Evolutionary conservation across 2,888 invertebrate species (phyloP), one percentile per base, ranked within the genome.

Genomic region (Argynnis bischoffii): DNA sequence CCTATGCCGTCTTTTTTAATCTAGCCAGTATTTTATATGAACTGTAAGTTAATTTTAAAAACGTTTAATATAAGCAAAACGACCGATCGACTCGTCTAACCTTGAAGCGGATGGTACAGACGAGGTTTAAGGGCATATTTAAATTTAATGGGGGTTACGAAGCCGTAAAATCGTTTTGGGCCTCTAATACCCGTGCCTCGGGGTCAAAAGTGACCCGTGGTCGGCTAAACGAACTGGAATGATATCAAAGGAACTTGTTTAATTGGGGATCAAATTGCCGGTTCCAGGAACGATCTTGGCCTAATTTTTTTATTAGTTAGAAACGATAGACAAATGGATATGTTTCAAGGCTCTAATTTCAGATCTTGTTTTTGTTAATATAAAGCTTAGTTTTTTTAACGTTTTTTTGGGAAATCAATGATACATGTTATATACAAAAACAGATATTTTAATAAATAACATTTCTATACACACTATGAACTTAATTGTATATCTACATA

Each of bases 171-270:
- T 85, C 77, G 86, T 86, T 84, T 83, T 84, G 86, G 89, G 88
- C 82, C 83, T 80, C 81, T 88, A 89, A 88, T 89, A 82, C 77
- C 78, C 77, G 81, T 85, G 89, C 89, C 90, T 86, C 77, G 81
- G 80, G 89, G 91, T 88, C 87, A 85, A 72, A 73, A 85, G 86
- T 87, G 88, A 87, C 86, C 88, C 79, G 76, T 75, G 77, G 74
- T 78, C 79, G 78, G 77, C 76, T 78, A 81, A 86, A 86, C 82
- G 81, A 84, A 87, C 82, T 81, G 81, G 85, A 92, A 87, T 91
- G 90, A 91, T 92, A 92, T 89, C 85, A 80, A 84, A 87, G 90
- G 86, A 89, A 91, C 91, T 91, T 89, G 86, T 90, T 90, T 92
- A 92, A 92, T 91, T 91, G 89, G 81, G 82, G 84, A 79, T 84